Evolutionary conservation across 2,888 invertebrate genomes (phyloP), one percentile per base, ranked within the genome.

Genomic region (Fragum whitleyi): DNA sequence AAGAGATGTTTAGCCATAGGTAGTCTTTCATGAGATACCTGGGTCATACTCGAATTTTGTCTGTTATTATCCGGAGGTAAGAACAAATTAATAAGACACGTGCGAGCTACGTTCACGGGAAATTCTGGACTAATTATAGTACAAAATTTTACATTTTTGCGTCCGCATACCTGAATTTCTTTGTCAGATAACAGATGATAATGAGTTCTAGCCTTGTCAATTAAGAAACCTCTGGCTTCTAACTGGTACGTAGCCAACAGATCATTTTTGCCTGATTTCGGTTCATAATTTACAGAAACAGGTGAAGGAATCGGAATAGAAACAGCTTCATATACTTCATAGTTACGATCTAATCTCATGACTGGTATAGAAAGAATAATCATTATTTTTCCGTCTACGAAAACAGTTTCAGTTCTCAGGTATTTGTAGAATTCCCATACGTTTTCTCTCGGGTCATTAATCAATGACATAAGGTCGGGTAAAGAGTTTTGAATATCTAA

Each of bases 21-120:
- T 23, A 36, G 9, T 6, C 3, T 9, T 36, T 36, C 32, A 36
- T 36, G 9, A 36, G 32, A 36, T 6, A 36, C 32, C 32, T 36
- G 32, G 9, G 32, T 36, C 5, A 36, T 9, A 36, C 32, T 6
- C 3, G 3, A 9, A 36, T 36, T 9, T 36, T 6, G 32, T 36
- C 9, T 36, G 3, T 3, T 3, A 6, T 36, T 36, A 6, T 36
- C 32, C n/a, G n/a, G n/a, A 36, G 5, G 3, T 9, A 51, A 14
- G 14, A 51, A 51, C 16, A 51, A 14, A 21, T 21, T 14, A 14
- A 21, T 3, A 5, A 51, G 5, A 14, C 51, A 51, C n/a, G 51
- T 51, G 2, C 21, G 6, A 51, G 84, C 87, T 5, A 51, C 14
- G 14, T 51, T 51, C 3, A 51, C 51, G 21, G 51, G 51, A 51